phyloP scores from a whole-genome alignment of 2,888 invertebrate species.

The Hyposoter dolosus region DNA sequence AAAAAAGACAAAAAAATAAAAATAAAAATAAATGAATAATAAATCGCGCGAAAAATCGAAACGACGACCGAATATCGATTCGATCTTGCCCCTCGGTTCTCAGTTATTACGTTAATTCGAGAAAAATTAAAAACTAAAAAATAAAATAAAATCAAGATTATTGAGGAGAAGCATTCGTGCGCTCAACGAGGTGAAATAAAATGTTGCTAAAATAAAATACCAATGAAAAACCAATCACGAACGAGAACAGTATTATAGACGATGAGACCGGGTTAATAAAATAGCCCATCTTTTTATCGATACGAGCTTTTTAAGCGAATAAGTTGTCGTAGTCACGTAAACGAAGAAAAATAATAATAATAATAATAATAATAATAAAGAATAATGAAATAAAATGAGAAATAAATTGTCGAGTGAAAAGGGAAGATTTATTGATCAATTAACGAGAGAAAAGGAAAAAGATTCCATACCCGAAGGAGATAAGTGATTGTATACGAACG shows the following conservation, averaged over 20 bases:
- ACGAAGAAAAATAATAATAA: conserved; percentile 43
- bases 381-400: conserved; percentile 13
- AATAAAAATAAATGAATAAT: neutral
- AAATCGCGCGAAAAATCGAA: conserved; percentile 23
- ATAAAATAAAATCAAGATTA: conserved; percentile 38
- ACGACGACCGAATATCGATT: conserved; percentile 38
- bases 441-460: conserved; percentile 22
- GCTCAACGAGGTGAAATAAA: conserved; percentile 39
- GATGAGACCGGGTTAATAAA: conserved; percentile 48
- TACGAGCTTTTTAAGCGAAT: conserved; percentile 68
- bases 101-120: neutral
- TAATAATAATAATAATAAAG: conserved; percentile 27
- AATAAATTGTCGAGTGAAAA: conserved; percentile 21
- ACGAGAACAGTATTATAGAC: conserved; percentile 64
- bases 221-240: conserved; percentile 37
- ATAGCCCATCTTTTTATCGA: conserved; percentile 62
- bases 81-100: neutral
- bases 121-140: conserved; percentile 24
- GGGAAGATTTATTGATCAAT: neutral
- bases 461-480: conserved; percentile 7
- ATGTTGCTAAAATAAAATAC: conserved; percentile 37
- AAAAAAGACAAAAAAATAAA: conserved; percentile 20
- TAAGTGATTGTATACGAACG: conserved; percentile 46
- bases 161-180: neutral
- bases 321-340: conserved; percentile 67